Evolutionary conservation across 2,797 vertebrate species (phyloP).

Genomic region (Pseudochaenichthys georgianus): DNA sequence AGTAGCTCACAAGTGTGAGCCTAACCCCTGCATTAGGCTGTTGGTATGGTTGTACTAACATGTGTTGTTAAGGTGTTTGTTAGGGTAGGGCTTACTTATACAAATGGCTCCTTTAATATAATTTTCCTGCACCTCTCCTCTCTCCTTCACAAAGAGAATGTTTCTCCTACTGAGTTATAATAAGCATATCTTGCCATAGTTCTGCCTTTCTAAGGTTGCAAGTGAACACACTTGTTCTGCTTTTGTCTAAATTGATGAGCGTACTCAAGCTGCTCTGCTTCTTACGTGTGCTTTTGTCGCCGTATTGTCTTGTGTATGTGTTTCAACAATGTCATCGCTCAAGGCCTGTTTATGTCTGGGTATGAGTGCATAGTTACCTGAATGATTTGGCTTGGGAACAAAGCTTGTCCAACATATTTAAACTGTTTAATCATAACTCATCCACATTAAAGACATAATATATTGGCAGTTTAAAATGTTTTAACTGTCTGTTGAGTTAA

Average conservation of each 20-base stretch:
- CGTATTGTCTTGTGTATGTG: slow-evolving; percentile 37
- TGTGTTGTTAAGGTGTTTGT: slow-evolving; percentile 11
- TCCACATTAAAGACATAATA: slow-evolving; percentile 51
- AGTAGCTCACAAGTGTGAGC: too few relatives aligned
- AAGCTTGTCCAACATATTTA: slow-evolving; percentile 42
- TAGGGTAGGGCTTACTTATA: not conserved
- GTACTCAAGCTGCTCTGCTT: slow-evolving; percentile 9
- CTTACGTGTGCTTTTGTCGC: slow-evolving; percentile 22
- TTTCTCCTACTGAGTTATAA: not conserved
- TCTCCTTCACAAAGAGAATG: not conserved
- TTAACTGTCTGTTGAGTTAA: slow-evolving; percentile 25
- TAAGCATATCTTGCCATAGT: not conserved
- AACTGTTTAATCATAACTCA: slow-evolving; percentile 42
- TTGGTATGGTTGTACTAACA: not conserved
- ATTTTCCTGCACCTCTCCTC: not conserved
- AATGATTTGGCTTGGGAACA: slow-evolving; percentile 65
- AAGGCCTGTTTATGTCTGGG: slow-evolving; percentile 55
- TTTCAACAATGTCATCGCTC: slow-evolving; percentile 31
- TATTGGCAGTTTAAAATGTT: slow-evolving; percentile 31
- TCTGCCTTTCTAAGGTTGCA: slow-evolving; percentile 5
- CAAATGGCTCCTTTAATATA: not conserved
- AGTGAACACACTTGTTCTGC: slow-evolving; percentile 13
- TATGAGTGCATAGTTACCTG: slow-evolving; percentile 48
- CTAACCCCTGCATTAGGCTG: not conserved
- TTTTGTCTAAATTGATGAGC: slow-evolving; percentile 32